Percentiles rank a stretch among this genome's conserved stretches.
phyloP scores from a whole-genome alignment of 2,113 vertebrate genomes.

The Ivindomyrus marchei region DNA sequence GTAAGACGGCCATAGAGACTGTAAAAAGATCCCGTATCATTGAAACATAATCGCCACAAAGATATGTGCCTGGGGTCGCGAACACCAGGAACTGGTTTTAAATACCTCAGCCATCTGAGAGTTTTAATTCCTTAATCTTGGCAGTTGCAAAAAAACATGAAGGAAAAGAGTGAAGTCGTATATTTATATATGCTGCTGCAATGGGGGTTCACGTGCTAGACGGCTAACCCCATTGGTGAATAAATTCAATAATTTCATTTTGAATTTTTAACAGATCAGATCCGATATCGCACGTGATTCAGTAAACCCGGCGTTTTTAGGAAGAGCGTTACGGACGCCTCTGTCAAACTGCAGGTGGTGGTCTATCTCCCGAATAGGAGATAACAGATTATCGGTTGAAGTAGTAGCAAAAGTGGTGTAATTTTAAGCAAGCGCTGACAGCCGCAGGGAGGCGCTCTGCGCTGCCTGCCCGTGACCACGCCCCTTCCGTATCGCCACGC shows the following conservation, averaged over 20 bases:
- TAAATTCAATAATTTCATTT: not conserved
- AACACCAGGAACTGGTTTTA: not conserved
- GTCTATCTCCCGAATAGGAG: not conserved
- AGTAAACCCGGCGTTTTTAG: not conserved
- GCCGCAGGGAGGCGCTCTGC: not conserved
- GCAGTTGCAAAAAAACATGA: not conserved
- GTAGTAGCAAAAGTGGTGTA: not conserved
- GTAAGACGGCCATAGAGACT: not conserved
- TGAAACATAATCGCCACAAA: not conserved
- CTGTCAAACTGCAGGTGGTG: not conserved
- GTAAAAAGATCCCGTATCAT: not conserved
- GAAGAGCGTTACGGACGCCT: not conserved
- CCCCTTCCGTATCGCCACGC: not conserved
- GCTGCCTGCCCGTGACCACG: not conserved
- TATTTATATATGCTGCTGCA: not conserved
- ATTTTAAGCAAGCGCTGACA: not conserved
- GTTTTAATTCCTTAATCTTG: not conserved
- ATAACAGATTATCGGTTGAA: not conserved
- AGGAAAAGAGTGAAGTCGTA: not conserved
- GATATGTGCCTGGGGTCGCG: not conserved
- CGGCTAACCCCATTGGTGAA: not conserved
- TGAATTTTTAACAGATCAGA: not conserved
- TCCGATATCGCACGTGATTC: not conserved
- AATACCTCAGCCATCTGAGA: not conserved
- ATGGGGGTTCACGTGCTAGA: not conserved